These are phyloP conservation scores for Xanthorhoe designata DNA, from an alignment of 2,888 invertebrate species.

Conservation along the genomic window DNA sequence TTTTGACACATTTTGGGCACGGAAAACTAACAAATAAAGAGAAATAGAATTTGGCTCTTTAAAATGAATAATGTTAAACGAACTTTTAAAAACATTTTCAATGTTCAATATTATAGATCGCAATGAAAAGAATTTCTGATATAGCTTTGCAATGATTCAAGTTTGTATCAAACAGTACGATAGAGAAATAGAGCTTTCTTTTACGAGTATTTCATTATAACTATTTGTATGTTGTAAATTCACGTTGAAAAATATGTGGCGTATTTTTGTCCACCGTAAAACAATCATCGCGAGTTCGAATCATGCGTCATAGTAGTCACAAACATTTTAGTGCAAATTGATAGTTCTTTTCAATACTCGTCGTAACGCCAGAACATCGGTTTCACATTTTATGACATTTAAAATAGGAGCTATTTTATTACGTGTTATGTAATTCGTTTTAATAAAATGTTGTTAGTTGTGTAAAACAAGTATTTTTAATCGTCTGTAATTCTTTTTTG, in stretches of 20 bases:
- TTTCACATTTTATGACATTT: neutral
- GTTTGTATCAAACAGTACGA: too few species aligned
- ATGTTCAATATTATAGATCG: too few species aligned
- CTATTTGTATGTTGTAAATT: neutral
- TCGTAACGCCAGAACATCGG: neutral
- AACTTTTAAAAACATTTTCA: too few species aligned
- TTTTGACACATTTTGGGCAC: too few species aligned
- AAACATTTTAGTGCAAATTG: slow-evolving; percentile 14
- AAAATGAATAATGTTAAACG: too few species aligned
- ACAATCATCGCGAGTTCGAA: slow-evolving; percentile 12
- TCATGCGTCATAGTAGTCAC: slow-evolving; percentile 6
- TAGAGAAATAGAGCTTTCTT: neutral
- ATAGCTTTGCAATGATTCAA: too few species aligned
- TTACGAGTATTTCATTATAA: neutral
- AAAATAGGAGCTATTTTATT: neutral
- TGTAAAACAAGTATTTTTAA: too few species aligned
- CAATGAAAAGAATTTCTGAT: too few species aligned
- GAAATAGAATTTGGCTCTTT: too few species aligned
- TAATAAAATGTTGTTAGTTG: too few species aligned
- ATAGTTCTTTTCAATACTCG: slow-evolving; percentile 8
- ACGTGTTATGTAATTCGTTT: neutral
- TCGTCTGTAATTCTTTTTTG: too few species aligned
- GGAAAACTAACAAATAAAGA: too few species aligned
- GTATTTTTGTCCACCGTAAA: slow-evolving; percentile 17
- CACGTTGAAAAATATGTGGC: slow-evolving; percentile 2